These are phyloP conservation scores for Hestina assimilis DNA, from an alignment of 1,140 invertebrate species.

Conservation along the genomic window DNA sequence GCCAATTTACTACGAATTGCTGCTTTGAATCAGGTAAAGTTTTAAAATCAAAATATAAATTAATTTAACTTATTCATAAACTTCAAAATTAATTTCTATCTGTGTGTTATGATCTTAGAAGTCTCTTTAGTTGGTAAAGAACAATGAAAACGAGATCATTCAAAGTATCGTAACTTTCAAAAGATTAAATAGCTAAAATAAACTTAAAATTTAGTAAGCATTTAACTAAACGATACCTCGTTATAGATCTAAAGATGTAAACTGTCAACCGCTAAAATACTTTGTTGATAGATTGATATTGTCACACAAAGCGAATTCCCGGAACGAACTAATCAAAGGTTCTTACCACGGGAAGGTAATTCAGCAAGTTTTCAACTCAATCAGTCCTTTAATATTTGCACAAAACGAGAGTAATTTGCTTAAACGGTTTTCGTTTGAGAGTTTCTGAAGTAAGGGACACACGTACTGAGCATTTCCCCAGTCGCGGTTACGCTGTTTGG, in stretches of 20 bases:
- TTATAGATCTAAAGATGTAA: slow-evolving; percentile 4
- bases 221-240: not conserved
- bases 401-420: slow-evolving; percentile 57
- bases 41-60: too few species aligned
- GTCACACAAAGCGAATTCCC: slow-evolving; percentile 5
- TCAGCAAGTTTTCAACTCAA: slow-evolving; percentile 60
- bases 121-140: too few species aligned
- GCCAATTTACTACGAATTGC: not conserved
- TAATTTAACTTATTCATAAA: too few species aligned
- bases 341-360: slow-evolving; percentile 39
- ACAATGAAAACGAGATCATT: too few species aligned
- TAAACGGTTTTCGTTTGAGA: slow-evolving; percentile 50
- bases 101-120: not conserved
- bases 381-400: slow-evolving; percentile 58
- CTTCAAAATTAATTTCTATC: not conserved
- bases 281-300: slow-evolving; percentile 21
- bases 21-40: not conserved
- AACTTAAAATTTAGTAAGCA: not conserved
- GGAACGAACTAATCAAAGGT: slow-evolving; percentile 35
- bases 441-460: slow-evolving; percentile 25
- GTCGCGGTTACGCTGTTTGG: not conserved
- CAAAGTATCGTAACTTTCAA: too few species aligned
- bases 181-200: too few species aligned
- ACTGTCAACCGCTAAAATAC: slow-evolving; percentile 1
- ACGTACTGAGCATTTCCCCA: not conserved